A percentile compares a stretch with the other conserved stretches of the same genome.
phyloP scores from a whole-genome alignment of 2,888 invertebrate species.

The Eudemis profundana region DNA sequence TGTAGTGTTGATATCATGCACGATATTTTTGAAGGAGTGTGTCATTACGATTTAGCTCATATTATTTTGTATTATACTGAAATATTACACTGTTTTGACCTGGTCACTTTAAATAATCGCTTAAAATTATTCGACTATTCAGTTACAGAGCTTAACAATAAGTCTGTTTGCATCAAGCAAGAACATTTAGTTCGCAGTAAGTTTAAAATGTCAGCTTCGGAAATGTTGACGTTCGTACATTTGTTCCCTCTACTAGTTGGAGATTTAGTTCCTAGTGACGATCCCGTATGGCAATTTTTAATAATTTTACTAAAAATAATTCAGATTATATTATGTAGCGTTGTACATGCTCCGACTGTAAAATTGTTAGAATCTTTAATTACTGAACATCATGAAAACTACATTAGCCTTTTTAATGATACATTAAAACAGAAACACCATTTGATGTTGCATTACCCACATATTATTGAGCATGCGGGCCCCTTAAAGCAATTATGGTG shows the following conservation, averaged over 20 bases:
- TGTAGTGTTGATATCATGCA: slow-evolving; percentile 25
- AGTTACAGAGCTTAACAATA: slow-evolving; percentile 1
- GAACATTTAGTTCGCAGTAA: background rate
- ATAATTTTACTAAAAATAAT: slow-evolving; percentile 9
- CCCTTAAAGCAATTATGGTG: background rate
- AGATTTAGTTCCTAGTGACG: slow-evolving; percentile 5
- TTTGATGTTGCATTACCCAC: no score
- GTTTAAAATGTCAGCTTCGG: slow-evolving; percentile 2
- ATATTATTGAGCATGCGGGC: background rate
- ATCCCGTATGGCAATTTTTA: background rate
- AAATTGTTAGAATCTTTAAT: background rate
- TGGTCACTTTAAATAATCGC: background rate
- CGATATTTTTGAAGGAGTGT: slow-evolving; percentile 27
- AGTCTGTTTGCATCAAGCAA: background rate
- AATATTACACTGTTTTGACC: background rate
- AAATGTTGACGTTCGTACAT: slow-evolving; percentile 1
- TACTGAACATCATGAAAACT: background rate
- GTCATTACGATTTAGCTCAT: no score
- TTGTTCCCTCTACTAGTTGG: slow-evolving; percentile 5
- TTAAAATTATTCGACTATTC: slow-evolving; percentile 9
- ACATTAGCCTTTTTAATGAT: background rate
- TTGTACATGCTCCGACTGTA: background rate
- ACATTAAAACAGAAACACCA: slow-evolving; percentile 6
- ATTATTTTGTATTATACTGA: background rate
- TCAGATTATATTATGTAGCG: background rate